These are phyloP conservation scores for Notechis scutatus DNA, from an alignment of 2,113 vertebrate genomes.

Conservation along the genomic window DNA sequence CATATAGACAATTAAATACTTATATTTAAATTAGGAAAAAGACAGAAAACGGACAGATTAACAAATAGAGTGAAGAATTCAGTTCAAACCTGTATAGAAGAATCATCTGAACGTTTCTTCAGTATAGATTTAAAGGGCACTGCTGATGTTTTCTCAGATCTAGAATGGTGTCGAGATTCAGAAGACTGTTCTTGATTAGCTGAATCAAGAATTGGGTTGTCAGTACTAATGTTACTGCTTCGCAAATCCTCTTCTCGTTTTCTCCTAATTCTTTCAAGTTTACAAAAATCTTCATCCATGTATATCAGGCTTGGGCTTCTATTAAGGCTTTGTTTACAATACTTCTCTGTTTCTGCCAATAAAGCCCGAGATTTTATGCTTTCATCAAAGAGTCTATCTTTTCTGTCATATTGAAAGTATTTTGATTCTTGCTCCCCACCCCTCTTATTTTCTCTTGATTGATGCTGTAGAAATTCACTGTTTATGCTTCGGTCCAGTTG, in stretches of 20 bases:
- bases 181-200: conserved; percentile 57
- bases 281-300: conserved; percentile 77
- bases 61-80: conserved; percentile 27
- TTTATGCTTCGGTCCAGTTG: conserved; percentile 66
- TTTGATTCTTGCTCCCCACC: conserved; percentile 70
- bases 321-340: conserved; percentile 68
- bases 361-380: conserved; percentile 66
- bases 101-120: conserved; percentile 82
- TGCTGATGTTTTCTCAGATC: conserved; percentile 73
- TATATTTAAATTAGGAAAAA: neutral
- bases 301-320: conserved; percentile 71
- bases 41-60: conserved; percentile 2
- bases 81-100: conserved; percentile 69
- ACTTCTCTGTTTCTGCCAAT: conserved; percentile 69
- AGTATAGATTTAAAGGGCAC: conserved; percentile 87
- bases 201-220: conserved; percentile 65
- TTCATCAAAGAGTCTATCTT: conserved; percentile 63
- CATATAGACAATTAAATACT: neutral
- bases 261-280: conserved; percentile 83
- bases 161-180: conserved; percentile 65
- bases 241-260: conserved; percentile 81
- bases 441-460: conserved; percentile 62
- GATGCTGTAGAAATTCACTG: conserved; percentile 66
- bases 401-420: conserved; percentile 69
- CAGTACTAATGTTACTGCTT: conserved; percentile 65